phyloP scores from a whole-genome alignment of 2,888 invertebrate species.

The Amphiduros pacificus region DNA sequence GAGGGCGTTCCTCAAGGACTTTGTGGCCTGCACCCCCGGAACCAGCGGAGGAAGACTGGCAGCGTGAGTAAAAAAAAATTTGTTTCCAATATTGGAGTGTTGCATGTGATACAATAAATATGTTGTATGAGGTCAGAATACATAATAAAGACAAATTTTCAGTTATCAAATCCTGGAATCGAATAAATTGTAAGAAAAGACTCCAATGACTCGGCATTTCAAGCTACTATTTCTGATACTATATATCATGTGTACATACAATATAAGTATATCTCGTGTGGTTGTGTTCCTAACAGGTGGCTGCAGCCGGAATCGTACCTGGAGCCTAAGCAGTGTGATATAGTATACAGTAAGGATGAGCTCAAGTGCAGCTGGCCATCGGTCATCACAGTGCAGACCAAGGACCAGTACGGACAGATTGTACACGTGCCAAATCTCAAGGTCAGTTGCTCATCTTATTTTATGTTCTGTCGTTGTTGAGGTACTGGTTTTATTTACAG shows the following conservation, averaged over 20 bases:
- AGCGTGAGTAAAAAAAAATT: conserved; percentile 50
- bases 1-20: conserved; percentile 87
- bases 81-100: background rate
- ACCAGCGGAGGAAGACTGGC: conserved; percentile 90
- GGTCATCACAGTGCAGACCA: conserved; percentile 76
- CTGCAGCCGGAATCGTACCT: conserved; percentile 89
- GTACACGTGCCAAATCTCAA: conserved; percentile 84
- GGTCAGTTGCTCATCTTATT: too few relatives aligned
- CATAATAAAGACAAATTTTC: too few relatives aligned
- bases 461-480: too few relatives aligned
- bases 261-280: too few relatives aligned
- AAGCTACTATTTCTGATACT: too few relatives aligned
- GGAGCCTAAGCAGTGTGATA: conserved; percentile 84
- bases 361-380: conserved; percentile 81
- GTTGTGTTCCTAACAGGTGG: conserved; percentile 79
- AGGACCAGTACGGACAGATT: conserved; percentile 89
- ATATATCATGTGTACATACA: too few relatives aligned
- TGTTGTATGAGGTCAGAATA: too few relatives aligned
- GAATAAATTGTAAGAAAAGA: too few relatives aligned
- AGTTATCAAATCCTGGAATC: too few relatives aligned
- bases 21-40: conserved; percentile 82
- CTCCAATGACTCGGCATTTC: too few relatives aligned
- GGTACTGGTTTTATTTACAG: too few relatives aligned
- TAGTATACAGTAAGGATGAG: conserved; percentile 70
- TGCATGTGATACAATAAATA: too few relatives aligned